phyloP scores from a whole-genome alignment of 2,113 vertebrate species.

The Phalacrocorax pelagicus region DNA sequence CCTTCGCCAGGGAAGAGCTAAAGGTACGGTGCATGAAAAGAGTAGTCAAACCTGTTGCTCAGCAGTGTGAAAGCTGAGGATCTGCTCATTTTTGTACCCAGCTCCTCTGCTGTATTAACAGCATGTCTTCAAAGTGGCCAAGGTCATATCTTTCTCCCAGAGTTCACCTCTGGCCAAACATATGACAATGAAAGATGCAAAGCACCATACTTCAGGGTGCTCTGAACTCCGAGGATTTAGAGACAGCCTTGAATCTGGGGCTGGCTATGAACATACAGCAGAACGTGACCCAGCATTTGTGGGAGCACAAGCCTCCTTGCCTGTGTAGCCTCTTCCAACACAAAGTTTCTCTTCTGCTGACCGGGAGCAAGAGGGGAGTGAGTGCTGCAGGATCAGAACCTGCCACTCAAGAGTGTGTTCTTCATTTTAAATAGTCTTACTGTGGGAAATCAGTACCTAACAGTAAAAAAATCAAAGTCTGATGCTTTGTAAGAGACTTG shows the following conservation, averaged over 20 bases:
- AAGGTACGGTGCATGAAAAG: neutral
- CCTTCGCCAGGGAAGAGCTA: neutral
- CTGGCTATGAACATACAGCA: accelerated
- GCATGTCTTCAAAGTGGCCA: neutral
- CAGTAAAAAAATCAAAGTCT: neutral
- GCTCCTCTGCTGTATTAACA: neutral
- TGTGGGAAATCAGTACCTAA: neutral
- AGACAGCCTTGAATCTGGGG: accelerated
- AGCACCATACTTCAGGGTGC: neutral
- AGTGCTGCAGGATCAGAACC: neutral
- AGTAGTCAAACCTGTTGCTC: neutral
- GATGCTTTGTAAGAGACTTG: neutral
- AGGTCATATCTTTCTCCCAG: neutral
- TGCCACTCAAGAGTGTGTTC: accelerated
- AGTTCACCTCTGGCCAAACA: neutral
- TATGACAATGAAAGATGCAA: neutral
- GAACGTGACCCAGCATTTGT: accelerated
- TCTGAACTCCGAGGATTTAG: neutral
- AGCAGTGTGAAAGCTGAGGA: neutral
- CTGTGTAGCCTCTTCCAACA: neutral
- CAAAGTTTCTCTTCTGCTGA: neutral
- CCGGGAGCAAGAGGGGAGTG: neutral
- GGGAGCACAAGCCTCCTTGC: neutral
- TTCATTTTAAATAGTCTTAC: neutral
- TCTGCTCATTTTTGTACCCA: neutral